phyloP scores from a whole-genome alignment of 2,113 vertebrate species.

The Leucoraja erinaceus region DNA sequence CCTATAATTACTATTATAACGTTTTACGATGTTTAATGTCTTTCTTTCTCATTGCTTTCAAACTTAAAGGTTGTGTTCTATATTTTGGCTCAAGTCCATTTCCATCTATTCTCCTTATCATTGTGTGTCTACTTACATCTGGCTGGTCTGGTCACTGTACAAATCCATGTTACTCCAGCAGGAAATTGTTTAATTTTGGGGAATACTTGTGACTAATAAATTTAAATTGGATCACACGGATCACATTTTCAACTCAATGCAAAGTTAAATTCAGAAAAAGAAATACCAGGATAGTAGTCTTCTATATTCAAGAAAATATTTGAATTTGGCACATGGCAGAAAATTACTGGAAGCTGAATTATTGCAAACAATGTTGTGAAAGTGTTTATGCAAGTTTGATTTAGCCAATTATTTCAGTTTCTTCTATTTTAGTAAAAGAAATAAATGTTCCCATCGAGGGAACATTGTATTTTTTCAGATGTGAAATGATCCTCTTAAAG shows the following conservation, averaged over 20 bases:
- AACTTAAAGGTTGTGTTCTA: not conserved
- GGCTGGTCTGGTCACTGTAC: not conserved
- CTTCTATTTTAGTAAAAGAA: not conserved
- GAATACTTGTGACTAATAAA: not conserved
- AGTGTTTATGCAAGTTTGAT: not conserved
- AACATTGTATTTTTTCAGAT: not conserved
- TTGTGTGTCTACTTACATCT: not conserved
- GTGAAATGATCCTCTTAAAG: not conserved
- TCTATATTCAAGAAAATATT: not conserved
- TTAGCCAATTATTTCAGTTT: not conserved
- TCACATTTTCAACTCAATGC: not conserved
- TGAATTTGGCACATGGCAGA: not conserved
- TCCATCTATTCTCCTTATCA: not conserved
- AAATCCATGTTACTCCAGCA: not conserved
- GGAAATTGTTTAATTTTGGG: not conserved
- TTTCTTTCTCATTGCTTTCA: not conserved
- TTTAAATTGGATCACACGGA: not conserved
- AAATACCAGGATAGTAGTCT: not conserved
- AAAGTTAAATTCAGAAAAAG: not conserved
- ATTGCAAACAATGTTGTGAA: not conserved
- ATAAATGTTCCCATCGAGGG: not conserved
- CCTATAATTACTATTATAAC: not conserved
- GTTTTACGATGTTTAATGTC: too few relatives aligned
- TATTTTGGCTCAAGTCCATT: not conserved
- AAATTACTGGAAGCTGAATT: conserved; percentile 8